These are phyloP conservation scores for Aphidoletes aphidimyza DNA, from an alignment of 2,888 invertebrate genomes.

Conservation along the genomic window DNA sequence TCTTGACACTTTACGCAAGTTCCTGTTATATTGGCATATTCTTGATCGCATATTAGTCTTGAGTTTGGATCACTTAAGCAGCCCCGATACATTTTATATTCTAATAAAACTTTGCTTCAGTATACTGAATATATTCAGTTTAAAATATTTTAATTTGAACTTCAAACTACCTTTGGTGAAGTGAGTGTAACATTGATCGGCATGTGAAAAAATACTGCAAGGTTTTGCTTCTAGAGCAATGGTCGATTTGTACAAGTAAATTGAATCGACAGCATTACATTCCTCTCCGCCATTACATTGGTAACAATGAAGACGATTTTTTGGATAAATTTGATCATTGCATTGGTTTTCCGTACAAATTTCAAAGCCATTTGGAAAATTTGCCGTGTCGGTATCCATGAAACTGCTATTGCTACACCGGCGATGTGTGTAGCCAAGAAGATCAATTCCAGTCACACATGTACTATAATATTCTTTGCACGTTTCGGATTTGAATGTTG, in stretches of 20 bases:
- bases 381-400: too few species aligned
- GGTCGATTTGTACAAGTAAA: too few species aligned
- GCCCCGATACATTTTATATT: background rate
- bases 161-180: background rate
- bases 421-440: background rate
- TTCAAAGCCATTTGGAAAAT: too few species aligned
- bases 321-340: too few species aligned
- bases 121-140: too few species aligned
- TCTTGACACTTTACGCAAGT: background rate
- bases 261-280: too few species aligned
- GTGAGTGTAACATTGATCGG: constrained; percentile 6
- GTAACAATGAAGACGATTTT: too few species aligned
- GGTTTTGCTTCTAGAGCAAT: background rate
- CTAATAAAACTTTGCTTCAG: background rate
- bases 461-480: background rate
- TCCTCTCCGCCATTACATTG: too few species aligned
- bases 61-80: background rate
- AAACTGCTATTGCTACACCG: too few species aligned
- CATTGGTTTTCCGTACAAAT: too few species aligned
- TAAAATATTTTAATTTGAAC: too few species aligned
- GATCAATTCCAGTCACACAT: background rate
- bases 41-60: background rate
- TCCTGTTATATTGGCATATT: background rate
- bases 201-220: background rate
- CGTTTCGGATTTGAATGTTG: background rate